Evolutionary conservation across 1,140 invertebrate genomes (phyloP), one percentile per base, ranked within the genome.

Genomic region (Macrocentrus cingulum): DNA sequence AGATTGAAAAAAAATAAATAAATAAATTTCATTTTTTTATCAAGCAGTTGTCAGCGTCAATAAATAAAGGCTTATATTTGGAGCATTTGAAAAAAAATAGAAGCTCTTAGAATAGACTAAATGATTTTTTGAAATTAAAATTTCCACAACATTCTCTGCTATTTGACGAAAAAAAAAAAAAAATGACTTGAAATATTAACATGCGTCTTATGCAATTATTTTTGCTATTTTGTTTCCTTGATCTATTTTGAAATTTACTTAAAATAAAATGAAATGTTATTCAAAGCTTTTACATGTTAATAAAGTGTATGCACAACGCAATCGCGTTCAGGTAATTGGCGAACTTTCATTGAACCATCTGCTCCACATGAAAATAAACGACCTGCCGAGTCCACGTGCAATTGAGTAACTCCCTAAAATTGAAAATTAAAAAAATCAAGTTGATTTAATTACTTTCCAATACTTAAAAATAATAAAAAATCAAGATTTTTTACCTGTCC

Each of bases 331-430:
- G 93, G 91, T 63, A 98, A 81, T 72, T 92, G 88, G 62, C 95
- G 84, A 66, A 99, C 91, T 84, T 99, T 99, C 87, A 99, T 93
- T 37, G 95, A 98, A 63, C 96, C 97, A 83, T 99, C 97, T 29
- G 95, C 95, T 52, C 97, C 97, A 77, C 97, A 99, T 1, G 96
- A 99, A 81, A 96, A 99, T 63, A 99, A 80, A 56, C 96, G 86
- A 3, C 87, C 87, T 54, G 86, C 85, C 16, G 87, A 84, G 77
- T 98, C 95, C 44, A 99, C 87, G 66, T 92, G 87, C 42, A 99
- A 82, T 80, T 99, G 95, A 6, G 95, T 95, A 1, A 99, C 96
- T 4, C 97, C 97, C 79, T 80, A 20, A 15, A 57, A 70, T 19
- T n/a, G n/a, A n/a, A n/a, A n/a, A n/a, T n/a, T n/a, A n/a, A n/a